Percentiles rank a stretch among this genome's conserved stretches.
Evolutionary conservation across 2,113 vertebrate genomes (phyloP).

Genomic region (Columba janthina): DNA sequence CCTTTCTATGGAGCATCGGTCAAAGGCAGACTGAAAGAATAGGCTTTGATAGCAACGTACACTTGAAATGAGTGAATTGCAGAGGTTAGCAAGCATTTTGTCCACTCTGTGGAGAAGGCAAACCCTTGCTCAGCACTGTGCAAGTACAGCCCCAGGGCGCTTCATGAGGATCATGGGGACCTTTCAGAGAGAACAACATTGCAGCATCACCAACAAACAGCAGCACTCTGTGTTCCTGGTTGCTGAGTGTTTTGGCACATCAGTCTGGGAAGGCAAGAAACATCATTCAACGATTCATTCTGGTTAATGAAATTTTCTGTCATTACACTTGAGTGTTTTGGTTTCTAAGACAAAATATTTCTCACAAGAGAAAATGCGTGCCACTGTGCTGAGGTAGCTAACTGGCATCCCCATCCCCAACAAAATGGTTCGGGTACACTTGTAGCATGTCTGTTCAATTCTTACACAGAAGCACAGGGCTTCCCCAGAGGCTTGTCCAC

Average conservation of each 20-base stretch:
- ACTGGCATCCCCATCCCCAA: background rate
- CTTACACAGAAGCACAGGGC: background rate
- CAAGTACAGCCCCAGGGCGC: background rate
- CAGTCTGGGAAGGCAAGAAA: background rate
- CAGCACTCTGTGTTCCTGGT: background rate
- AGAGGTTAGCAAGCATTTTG: background rate
- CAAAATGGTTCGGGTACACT: background rate
- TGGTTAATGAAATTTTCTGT: background rate
- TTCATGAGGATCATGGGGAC: background rate
- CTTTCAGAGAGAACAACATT: background rate
- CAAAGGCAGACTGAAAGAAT: background rate
- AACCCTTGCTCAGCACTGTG: background rate
- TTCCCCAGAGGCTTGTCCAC: background rate
- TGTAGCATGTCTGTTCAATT: background rate
- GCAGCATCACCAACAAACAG: background rate
- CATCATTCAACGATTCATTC: background rate
- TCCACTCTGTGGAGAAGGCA: background rate
- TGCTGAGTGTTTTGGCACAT: background rate
- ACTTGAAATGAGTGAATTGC: background rate
- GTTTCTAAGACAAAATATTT: background rate
- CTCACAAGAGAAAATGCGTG: background rate
- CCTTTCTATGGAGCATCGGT: background rate
- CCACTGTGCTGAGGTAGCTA: background rate
- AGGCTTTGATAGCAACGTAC: background rate
- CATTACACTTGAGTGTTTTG: background rate